Base-by-base conservation (phyloP, 2,113 vertebrate species). In the Ameiurus melas region DNA sequence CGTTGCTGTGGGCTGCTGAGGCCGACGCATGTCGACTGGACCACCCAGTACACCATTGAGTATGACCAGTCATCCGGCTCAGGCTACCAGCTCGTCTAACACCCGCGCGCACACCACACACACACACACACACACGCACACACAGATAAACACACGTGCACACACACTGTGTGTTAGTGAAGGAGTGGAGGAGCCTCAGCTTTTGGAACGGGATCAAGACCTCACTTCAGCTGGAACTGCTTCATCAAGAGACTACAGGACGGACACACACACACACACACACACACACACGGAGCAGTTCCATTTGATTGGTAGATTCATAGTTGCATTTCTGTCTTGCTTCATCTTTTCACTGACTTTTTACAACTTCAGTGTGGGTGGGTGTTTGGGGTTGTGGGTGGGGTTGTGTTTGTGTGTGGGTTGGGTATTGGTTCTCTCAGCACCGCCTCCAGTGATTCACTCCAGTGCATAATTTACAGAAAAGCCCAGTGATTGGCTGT, bases 81-180 rank as follows among this genome's bases (percentile, higher is more conserved):
- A 86, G 98, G 98, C 93, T 99, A 99, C 95, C 98, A 99, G 94
- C 97, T 99, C 17, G 98, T 99, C 96, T 99, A 98, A 95, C 92
- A n/a, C n/a, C n/a, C n/a, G n/a, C n/a, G n/a, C n/a, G n/a, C n/a
- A n/a, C n/a, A n/a, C n/a, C 81, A 57, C n/a, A n/a, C n/a, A n/a
- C n/a, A 39, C 36, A 39, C 36, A 39, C 36, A 39, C 36, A 39
- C 36, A 39, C 36, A 39, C 36, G 4, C 36, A 39, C 36, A 39
- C 36, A 39, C 36, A 39, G 2, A 39, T n/a, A 39, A 2, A 39
- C 36, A 39, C 2, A 95, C 92, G 92, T 64, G 78, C 19, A 30
- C 88, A 5, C 81, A 66, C 36, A 20, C 75, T 86, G 53, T 30
- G n/a, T 20, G 17, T 30, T 30, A 86, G 55, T 85, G 20, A n/a